phyloP scores from a whole-genome alignment of 2,113 vertebrate genomes.

The Pristiophorus japonicus region DNA sequence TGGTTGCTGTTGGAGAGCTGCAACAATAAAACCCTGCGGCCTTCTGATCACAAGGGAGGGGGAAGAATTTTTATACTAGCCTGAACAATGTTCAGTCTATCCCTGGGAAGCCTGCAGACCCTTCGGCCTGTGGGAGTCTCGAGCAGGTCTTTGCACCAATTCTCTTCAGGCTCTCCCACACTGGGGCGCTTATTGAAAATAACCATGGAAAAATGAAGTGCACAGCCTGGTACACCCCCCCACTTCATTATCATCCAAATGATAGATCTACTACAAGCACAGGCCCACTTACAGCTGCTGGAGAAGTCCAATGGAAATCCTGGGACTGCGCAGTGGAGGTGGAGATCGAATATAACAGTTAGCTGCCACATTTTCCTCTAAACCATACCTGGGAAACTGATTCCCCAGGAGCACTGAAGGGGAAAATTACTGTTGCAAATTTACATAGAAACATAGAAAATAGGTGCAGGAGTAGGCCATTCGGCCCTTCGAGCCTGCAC shows the following conservation, averaged over 20 bases:
- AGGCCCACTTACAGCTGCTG: background rate
- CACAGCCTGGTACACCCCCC: background rate
- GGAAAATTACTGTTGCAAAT: background rate
- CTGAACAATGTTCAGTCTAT: background rate
- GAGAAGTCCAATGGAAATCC: background rate
- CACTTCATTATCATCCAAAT: background rate
- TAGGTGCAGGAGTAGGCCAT: too few relatives aligned
- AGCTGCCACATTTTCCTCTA: background rate
- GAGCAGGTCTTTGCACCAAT: background rate
- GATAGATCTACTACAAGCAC: background rate
- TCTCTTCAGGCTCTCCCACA: background rate
- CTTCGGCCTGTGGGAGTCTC: background rate
- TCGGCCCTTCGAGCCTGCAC: too few relatives aligned
- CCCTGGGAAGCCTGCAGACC: background rate
- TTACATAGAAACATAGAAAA: too few relatives aligned
- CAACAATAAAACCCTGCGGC: background rate
- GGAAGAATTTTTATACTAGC: background rate
- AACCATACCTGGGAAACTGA: too few relatives aligned
- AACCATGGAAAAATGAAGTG: background rate
- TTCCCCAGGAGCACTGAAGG: background rate
- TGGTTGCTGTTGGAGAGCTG: too few relatives aligned
- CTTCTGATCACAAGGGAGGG: background rate
- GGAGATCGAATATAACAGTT: background rate
- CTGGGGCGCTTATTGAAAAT: background rate
- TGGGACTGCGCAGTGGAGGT: background rate